Conservation (phyloP, 92 coral and sea anemone genomes). For the Ricordea florida region DNA sequence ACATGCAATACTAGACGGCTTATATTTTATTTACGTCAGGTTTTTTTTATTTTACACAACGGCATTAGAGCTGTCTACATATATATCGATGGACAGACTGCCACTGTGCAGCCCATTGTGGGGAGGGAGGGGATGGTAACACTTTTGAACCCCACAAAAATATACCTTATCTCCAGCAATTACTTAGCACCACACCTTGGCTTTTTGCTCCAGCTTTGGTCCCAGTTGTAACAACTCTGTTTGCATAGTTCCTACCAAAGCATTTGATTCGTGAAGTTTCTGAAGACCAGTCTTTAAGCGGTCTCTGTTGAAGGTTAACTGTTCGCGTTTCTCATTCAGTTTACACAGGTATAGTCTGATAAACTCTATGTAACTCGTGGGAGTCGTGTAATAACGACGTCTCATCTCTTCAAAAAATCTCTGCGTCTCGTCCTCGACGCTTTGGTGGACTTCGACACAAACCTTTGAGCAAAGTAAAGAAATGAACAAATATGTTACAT, state of each 20-base stretch:
- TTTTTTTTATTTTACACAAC: too few relatives aligned
- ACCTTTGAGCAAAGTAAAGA: too few relatives aligned
- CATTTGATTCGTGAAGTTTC: conserved; percentile 83
- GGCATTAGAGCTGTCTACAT: too few relatives aligned
- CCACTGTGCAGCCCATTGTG: too few relatives aligned
- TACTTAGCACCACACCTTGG: conserved; percentile 50
- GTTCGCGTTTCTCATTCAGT: conserved; percentile 73
- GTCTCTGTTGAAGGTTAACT: conserved; percentile 64
- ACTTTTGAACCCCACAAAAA: too few relatives aligned
- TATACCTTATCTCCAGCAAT: too few relatives aligned
- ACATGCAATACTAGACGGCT: too few relatives aligned
- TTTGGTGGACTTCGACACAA: conserved; percentile 73
- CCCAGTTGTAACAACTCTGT: conserved; percentile 84
- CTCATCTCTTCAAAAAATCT: conserved; percentile 76
- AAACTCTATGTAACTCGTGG: conserved; percentile 93
- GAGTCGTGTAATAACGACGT: conserved; percentile 85
- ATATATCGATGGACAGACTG: too few relatives aligned
- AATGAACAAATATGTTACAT: too few relatives aligned
- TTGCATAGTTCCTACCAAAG: conserved; percentile 86
- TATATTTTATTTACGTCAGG: too few relatives aligned
- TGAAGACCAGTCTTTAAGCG: conserved; percentile 77
- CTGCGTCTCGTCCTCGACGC: conserved; percentile 80
- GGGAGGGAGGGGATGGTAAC: too few relatives aligned
- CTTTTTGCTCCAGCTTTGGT: conserved; percentile 84
- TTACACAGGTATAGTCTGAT: conserved; percentile 69